Percentiles rank a stretch among this genome's conserved stretches.
Conservation (phyloP, 2,888 invertebrate genomes). For the Digitonthophagus gazella region DNA sequence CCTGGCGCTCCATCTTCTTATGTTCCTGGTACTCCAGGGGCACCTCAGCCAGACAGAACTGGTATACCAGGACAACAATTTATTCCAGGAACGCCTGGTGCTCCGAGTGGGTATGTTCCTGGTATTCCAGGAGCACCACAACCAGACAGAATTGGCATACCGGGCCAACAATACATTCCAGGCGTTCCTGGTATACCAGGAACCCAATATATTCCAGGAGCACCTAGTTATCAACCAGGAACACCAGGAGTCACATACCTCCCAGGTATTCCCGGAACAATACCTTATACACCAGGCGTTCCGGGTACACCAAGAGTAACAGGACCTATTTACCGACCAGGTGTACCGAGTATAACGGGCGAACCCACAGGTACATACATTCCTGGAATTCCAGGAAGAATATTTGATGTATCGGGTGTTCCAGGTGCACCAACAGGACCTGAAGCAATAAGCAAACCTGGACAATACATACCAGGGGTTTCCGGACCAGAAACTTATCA, state of each 20-base stretch:
- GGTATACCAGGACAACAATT: background rate
- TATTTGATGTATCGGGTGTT: too few species aligned
- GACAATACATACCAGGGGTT: conserved; percentile 12
- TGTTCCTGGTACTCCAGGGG: conserved; percentile 12
- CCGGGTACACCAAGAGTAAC: conserved; percentile 21
- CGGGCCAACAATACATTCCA: background rate
- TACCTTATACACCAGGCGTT: conserved; percentile 19
- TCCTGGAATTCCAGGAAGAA: conserved; percentile 15
- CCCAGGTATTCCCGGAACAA: conserved; percentile 22
- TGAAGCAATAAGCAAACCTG: conserved; percentile 3
- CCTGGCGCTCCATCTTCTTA: background rate
- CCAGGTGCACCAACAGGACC: conserved; percentile 14
- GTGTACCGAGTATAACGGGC: conserved; percentile 16
- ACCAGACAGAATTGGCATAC: background rate
- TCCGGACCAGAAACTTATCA: background rate
- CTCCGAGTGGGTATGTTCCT: background rate
- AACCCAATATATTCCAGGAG: conserved; percentile 10
- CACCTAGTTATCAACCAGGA: conserved; percentile 4
- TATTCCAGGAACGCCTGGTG: conserved; percentile 1
- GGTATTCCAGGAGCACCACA: conserved; percentile 10
- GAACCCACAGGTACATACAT: conserved; percentile 28
- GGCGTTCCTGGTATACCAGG: conserved; percentile 15
- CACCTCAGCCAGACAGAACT: background rate
- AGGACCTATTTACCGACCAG: conserved; percentile 19
- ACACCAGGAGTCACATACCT: conserved; percentile 18